Percentiles rank a stretch among this genome's conserved stretches.
These are phyloP conservation scores for Drosophila longiperda DNA, from an alignment of 2,888 invertebrate species.

Conservation along the genomic window DNA sequence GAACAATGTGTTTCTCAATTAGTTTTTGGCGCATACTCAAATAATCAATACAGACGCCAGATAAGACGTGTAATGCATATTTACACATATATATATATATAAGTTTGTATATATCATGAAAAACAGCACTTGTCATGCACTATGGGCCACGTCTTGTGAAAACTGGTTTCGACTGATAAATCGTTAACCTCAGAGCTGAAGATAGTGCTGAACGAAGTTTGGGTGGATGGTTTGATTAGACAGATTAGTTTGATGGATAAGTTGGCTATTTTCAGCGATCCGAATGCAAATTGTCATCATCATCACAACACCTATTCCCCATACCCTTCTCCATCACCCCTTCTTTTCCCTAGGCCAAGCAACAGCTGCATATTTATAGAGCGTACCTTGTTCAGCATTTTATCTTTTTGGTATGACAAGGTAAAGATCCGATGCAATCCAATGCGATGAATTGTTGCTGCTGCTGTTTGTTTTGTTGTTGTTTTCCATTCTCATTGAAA, in stretches of 20 bases:
- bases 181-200: not conserved
- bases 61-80: constrained; percentile 16
- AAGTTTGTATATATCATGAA: constrained; percentile 2
- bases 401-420: constrained; percentile 52
- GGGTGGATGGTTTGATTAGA: not conserved
- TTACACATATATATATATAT: not conserved
- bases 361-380: constrained; percentile 46
- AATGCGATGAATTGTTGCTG: constrained; percentile 16
- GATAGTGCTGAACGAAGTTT: not conserved
- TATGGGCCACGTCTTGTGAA: not conserved
- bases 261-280: constrained; percentile 15
- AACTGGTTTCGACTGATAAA: constrained; percentile 11
- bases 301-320: not conserved
- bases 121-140: not conserved
- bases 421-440: constrained; percentile 44
- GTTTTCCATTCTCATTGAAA: constrained; percentile 45
- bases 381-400: constrained; percentile 31
- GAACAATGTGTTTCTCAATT: constrained; percentile 8
- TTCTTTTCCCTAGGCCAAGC: not conserved
- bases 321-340: not conserved
- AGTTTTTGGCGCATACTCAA: not conserved
- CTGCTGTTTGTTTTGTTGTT: constrained; percentile 8
- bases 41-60: not conserved
- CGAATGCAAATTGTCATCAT: constrained; percentile 22
- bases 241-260: not conserved